Evolutionary conservation across 2,888 invertebrate genomes (phyloP).

Genomic region (Phaonia tiefii): DNA sequence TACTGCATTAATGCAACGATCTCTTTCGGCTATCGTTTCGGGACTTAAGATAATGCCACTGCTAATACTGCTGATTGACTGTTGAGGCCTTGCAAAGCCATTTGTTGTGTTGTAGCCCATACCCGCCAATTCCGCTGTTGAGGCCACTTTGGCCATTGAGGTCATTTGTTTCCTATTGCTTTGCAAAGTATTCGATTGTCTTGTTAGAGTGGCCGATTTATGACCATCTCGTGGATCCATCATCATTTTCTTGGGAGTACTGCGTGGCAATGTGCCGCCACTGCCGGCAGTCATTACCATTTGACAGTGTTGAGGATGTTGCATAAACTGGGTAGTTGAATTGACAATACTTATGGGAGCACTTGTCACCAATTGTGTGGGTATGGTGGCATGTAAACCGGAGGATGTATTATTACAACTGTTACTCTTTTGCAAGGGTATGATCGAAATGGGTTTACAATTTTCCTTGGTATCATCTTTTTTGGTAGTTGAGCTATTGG

Average conservation of each 20-base stretch:
- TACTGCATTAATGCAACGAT: slow-evolving; percentile 80
- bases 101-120: slow-evolving; percentile 63
- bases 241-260: slow-evolving; percentile 75
- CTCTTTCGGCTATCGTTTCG: slow-evolving; percentile 72
- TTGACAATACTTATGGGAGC: slow-evolving; percentile 67
- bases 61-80: slow-evolving; percentile 47
- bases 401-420: slow-evolving; percentile 15
- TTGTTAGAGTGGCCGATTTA: slow-evolving; percentile 77
- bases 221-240: slow-evolving; percentile 71
- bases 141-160: slow-evolving; percentile 75
- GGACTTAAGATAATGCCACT: slow-evolving; percentile 66
- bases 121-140: slow-evolving; percentile 74
- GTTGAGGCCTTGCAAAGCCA: neutral
- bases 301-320: slow-evolving; percentile 73
- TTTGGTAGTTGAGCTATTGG: slow-evolving; percentile 46
- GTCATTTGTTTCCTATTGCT: slow-evolving; percentile 68
- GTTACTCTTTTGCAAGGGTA: slow-evolving; percentile 33
- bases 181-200: slow-evolving; percentile 71
- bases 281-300: slow-evolving; percentile 73
- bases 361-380: slow-evolving; percentile 58
- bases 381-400: slow-evolving; percentile 46
- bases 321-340: slow-evolving; percentile 68
- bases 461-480: slow-evolving; percentile 65
- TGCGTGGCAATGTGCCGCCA: slow-evolving; percentile 77
- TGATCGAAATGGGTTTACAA: slow-evolving; percentile 42